Percentiles rank a stretch among this genome's conserved stretches.
Evolutionary conservation across 2,888 invertebrate species (phyloP).

Genomic region (Phania funesta): DNA sequence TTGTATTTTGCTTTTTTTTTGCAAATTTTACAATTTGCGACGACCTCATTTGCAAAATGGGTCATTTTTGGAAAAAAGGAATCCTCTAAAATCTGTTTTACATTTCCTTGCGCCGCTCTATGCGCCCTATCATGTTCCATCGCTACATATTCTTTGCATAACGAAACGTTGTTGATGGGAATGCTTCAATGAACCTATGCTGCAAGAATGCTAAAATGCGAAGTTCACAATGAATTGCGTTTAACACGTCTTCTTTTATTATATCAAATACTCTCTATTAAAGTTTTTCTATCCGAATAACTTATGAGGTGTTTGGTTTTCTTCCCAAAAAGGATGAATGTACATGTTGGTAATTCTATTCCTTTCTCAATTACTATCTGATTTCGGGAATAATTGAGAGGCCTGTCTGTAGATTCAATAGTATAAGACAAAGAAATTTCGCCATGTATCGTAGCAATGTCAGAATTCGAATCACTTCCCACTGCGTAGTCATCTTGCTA

Average conservation of each 20-base stretch:
- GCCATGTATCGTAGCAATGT: slow-evolving; percentile 4
- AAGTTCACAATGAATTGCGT: slow-evolving; percentile 37
- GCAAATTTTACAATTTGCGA: no score
- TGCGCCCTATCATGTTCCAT: no score
- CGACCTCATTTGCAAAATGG: no score
- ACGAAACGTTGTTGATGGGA: slow-evolving; percentile 51
- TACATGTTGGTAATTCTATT: neutral
- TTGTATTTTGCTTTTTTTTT: no score
- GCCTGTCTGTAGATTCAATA: neutral
- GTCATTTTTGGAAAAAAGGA: no score
- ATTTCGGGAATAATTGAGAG: neutral
- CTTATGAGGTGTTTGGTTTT: slow-evolving; percentile 11
- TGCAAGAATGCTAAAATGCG: slow-evolving; percentile 24
- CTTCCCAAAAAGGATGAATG: neutral
- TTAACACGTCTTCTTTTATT: slow-evolving; percentile 40
- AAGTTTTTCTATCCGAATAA: slow-evolving; percentile 24
- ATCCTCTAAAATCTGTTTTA: no score
- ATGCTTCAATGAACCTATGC: slow-evolving; percentile 19
- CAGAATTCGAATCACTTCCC: neutral
- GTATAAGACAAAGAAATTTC: neutral
- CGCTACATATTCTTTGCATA: slow-evolving; percentile 36
- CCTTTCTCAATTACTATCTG: neutral
- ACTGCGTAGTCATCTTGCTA: neutral
- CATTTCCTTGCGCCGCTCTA: no score
- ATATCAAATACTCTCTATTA: slow-evolving; percentile 19